A percentile compares a stretch with the other conserved stretches of the same genome.
These are phyloP conservation scores for Manis crassicaudata DNA, from an alignment of 2,797 vertebrate species.

Conservation along the genomic window DNA sequence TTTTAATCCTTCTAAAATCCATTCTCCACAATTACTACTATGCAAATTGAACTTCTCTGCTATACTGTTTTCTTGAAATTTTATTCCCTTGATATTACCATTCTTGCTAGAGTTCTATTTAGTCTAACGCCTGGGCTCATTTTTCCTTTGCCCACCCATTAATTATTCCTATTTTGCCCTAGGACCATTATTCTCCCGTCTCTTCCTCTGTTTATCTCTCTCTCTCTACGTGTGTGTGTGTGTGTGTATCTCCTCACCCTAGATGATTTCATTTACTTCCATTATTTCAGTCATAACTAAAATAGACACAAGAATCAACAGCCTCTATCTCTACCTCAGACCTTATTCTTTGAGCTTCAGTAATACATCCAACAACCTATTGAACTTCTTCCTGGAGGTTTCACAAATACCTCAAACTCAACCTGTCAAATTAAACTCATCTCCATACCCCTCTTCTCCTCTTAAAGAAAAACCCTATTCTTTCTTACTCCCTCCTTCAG, in stretches of 20 bases:
- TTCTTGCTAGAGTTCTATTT: not conserved
- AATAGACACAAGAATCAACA: not conserved
- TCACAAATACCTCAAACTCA: constrained; percentile 12
- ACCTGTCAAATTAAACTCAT: not conserved
- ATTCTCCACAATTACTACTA: not conserved
- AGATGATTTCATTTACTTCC: not conserved
- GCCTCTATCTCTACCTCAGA: not conserved
- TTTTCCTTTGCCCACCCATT: not conserved
- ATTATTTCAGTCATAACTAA: constrained; percentile 48
- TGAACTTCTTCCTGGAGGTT: constrained; percentile 4
- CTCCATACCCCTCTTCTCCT: not conserved
- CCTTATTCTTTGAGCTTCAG: not conserved
- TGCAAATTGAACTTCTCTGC: not conserved
- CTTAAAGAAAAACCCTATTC: not conserved
- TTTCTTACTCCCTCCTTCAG: constrained; percentile 7
- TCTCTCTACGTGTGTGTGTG: no score
- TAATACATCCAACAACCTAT: not conserved
- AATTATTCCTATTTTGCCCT: not conserved
- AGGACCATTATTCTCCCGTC: not conserved
- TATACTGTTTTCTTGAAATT: not conserved
- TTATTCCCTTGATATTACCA: not conserved
- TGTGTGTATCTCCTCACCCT: not conserved
- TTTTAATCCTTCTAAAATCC: not conserved
- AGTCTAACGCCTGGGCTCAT: not conserved
- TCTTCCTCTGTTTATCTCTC: not conserved